These are phyloP conservation scores for Ophthalmolycus amberensis DNA, from an alignment of 2,113 vertebrate species.

Conservation along the genomic window DNA sequence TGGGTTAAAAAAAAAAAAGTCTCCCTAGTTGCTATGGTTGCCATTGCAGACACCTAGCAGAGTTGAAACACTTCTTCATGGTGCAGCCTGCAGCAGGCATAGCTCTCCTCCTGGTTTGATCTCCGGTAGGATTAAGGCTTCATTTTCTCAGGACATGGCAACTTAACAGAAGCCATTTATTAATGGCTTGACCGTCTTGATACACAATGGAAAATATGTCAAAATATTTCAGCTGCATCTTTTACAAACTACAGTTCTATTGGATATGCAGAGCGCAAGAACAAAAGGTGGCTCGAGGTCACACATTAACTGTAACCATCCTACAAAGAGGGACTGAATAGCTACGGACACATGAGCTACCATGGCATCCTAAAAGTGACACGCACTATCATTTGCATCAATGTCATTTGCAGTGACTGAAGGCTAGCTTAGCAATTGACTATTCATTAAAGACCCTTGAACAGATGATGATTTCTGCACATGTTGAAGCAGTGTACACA, in stretches of 20 bases:
- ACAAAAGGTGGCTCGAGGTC: background rate
- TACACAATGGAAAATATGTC: conserved; percentile 7
- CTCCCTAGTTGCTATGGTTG: conserved; percentile 37
- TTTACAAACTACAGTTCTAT: background rate
- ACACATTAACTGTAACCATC: background rate
- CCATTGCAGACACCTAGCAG: conserved; percentile 25
- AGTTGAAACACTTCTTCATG: conserved; percentile 23
- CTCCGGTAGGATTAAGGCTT: conserved; percentile 1
- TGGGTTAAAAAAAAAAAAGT: conserved; percentile 32
- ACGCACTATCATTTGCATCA: background rate
- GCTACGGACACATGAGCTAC: background rate
- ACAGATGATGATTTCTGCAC: background rate
- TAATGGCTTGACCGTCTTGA: background rate
- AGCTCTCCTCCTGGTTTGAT: background rate
- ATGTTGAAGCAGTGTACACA: background rate
- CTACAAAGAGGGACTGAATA: background rate
- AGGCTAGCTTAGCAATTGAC: background rate
- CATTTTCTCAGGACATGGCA: conserved; percentile 12
- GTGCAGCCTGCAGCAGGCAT: background rate
- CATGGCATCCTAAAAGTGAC: background rate
- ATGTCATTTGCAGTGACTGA: conserved; percentile 7
- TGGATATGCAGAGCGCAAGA: background rate
- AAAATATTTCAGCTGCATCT: background rate
- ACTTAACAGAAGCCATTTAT: background rate
- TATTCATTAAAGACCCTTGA: background rate